Conservation (phyloP, 2,888 invertebrate species). For the Torymus auratus region DNA sequence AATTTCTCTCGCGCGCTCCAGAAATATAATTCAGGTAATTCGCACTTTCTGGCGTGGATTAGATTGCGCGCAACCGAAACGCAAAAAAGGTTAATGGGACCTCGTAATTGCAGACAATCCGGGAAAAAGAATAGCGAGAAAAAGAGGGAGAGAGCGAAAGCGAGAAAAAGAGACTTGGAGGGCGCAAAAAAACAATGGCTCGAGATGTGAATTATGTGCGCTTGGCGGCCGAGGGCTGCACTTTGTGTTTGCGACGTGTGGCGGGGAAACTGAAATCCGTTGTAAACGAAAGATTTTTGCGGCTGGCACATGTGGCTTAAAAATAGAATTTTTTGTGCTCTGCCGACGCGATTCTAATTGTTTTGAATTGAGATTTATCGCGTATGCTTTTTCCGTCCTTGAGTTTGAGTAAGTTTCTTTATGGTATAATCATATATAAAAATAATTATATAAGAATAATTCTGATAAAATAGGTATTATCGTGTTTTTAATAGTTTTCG, state of each 20-base stretch:
- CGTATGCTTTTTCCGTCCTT: too few species aligned
- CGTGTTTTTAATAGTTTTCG: too few species aligned
- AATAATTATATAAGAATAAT: too few species aligned
- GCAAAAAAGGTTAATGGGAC: constrained; percentile 16
- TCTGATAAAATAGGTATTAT: too few species aligned
- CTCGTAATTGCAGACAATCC: constrained; percentile 27
- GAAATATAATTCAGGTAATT: constrained; percentile 29
- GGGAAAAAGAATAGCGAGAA: not conserved
- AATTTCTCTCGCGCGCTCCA: constrained; percentile 3
- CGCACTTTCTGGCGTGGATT: constrained; percentile 22
- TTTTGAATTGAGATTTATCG: not conserved
- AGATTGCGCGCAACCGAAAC: constrained; percentile 1
- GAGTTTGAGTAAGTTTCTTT: too few species aligned
- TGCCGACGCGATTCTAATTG: not conserved
- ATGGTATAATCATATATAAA: too few species aligned
- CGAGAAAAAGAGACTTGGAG: not conserved
- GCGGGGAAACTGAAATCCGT: too few species aligned
- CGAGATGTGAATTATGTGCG: constrained; percentile 29
- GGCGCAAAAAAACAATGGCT: constrained; percentile 10
- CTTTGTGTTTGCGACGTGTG: not conserved
- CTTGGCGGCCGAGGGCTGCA: constrained; percentile 13
- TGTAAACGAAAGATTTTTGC: not conserved
- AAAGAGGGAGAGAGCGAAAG: too few species aligned
- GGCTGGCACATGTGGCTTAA: constrained; percentile 1
- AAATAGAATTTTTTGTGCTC: constrained; percentile 7